Conservation (phyloP, 2,797 vertebrate species). For the Gouania willdenowi region DNA sequence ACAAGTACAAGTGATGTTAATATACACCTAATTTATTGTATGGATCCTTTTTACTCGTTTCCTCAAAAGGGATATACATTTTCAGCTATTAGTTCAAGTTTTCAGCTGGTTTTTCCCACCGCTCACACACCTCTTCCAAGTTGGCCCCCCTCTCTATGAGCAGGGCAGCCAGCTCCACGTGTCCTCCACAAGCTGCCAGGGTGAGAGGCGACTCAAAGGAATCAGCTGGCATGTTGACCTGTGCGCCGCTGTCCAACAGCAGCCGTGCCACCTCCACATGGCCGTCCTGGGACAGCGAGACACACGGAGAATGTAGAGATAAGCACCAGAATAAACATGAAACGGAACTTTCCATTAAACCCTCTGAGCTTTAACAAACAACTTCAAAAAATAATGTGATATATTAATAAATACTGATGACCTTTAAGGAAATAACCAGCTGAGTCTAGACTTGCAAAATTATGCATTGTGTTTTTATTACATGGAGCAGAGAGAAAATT, state of each 20-base stretch:
- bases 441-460: no score
- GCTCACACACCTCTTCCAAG: slow-evolving; percentile 82
- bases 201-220: slow-evolving; percentile 97
- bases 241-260: slow-evolving; percentile 96
- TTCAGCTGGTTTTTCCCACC: background rate
- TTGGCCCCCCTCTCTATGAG: slow-evolving; percentile 97
- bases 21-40: no score
- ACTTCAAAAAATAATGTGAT: no score
- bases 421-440: no score
- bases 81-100: no score
- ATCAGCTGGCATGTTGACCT: slow-evolving; percentile 99
- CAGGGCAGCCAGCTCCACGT: slow-evolving; percentile 93
- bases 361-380: background rate
- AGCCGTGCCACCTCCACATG: slow-evolving; percentile 97
- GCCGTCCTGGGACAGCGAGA: slow-evolving; percentile 88
- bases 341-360: background rate
- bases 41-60: background rate
- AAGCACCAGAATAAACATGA: slow-evolving; percentile 67
- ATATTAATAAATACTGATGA: no score
- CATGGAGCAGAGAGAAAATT: no score
- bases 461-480: no score
- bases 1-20: slow-evolving; percentile 1
- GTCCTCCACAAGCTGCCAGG: slow-evolving; percentile 94
- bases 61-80: no score
- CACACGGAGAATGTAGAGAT: slow-evolving; percentile 72